Conservation (phyloP, 2,888 invertebrate genomes). For the Cataglyphis albicans region DNA sequence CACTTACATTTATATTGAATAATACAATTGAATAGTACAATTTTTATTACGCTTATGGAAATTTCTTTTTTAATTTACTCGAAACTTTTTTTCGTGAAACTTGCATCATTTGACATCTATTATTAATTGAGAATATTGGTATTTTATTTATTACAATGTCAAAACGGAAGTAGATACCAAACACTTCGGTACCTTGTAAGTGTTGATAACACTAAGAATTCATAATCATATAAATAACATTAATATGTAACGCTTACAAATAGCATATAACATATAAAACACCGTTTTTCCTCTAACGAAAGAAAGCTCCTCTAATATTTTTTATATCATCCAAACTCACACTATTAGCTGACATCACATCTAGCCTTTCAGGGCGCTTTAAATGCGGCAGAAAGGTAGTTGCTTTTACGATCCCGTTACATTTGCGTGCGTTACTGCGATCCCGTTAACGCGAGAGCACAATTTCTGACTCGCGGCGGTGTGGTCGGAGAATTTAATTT, state of each 20-base stretch:
- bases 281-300: background rate
- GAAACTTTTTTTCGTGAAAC: background rate
- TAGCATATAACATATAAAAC: background rate
- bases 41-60: background rate
- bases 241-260: background rate
- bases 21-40: background rate
- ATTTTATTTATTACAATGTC: background rate
- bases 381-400: slow-evolving; percentile 32
- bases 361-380: slow-evolving; percentile 1
- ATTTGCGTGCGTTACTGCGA: slow-evolving; percentile 39
- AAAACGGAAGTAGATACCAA: background rate
- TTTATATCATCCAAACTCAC: slow-evolving; percentile 12
- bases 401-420: slow-evolving; percentile 39
- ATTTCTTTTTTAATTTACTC: background rate
- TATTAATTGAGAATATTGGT: background rate
- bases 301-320: background rate
- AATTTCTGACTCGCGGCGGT: background rate
- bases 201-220: background rate
- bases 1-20: background rate
- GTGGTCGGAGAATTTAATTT: slow-evolving; percentile 54
- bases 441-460: slow-evolving; percentile 40
- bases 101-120: background rate
- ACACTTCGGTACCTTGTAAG: background rate
- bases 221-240: background rate
- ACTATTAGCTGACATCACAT: background rate